A percentile compares a stretch with the other conserved stretches of the same genome.
Evolutionary conservation across 1,140 invertebrate species (phyloP).

Genomic region (Bactericera cockerelli): DNA sequence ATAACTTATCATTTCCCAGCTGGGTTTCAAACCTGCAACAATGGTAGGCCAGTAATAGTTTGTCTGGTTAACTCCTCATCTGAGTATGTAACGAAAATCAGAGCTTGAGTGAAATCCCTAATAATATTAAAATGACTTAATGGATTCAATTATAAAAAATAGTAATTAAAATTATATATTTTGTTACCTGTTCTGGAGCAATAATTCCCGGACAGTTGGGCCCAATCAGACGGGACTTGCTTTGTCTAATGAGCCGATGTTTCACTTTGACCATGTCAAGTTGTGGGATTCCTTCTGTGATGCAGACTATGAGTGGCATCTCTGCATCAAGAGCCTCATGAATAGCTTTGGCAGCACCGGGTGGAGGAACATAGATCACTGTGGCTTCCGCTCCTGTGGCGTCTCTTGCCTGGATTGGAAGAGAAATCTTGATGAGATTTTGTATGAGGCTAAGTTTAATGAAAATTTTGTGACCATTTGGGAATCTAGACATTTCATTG

Average conservation of each 20-base stretch:
- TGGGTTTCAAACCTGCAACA: too few species aligned
- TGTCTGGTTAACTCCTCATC: too few species aligned
- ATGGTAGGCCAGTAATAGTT: too few species aligned
- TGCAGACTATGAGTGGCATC: conserved; percentile 92
- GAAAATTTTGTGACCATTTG: too few species aligned
- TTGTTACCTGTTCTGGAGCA: conserved; percentile 64
- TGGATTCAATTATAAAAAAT: too few species aligned
- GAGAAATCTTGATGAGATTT: too few species aligned
- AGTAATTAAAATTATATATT: neutral
- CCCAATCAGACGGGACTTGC: conserved; percentile 85
- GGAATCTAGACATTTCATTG: too few species aligned
- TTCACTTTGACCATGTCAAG: conserved; percentile 98
- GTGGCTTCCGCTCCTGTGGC: conserved; percentile 76
- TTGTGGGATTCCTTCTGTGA: conserved; percentile 98
- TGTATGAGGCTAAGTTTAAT: too few species aligned
- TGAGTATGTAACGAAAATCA: too few species aligned
- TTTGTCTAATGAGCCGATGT: conserved; percentile 72
- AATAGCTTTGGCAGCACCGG: conserved; percentile 81
- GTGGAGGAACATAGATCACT: conserved; percentile 95
- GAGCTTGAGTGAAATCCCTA: too few species aligned
- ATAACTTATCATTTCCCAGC: too few species aligned
- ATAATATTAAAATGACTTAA: too few species aligned
- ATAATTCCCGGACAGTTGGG: conserved; percentile 99
- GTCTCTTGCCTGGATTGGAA: conserved; percentile 65
- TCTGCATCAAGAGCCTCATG: conserved; percentile 94